phyloP scores from a whole-genome alignment of 2,113 vertebrate species.

The Mystacornis crossleyi region DNA sequence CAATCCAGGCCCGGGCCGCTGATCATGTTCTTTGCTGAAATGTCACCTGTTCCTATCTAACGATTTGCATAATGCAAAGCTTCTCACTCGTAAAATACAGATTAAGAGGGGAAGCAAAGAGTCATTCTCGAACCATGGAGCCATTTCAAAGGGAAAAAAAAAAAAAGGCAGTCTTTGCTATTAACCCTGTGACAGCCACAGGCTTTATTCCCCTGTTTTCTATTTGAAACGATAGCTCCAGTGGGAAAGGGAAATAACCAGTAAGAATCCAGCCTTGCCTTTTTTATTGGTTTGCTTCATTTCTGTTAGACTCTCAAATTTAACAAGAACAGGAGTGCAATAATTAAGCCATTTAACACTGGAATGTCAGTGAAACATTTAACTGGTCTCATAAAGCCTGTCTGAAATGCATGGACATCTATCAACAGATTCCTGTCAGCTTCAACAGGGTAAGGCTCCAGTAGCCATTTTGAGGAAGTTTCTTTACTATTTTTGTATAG shows the following conservation, averaged over 20 bases:
- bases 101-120: slow-evolving; percentile 96
- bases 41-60: slow-evolving; percentile 99
- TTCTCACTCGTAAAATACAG: slow-evolving; percentile 99
- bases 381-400: not conserved
- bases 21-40: slow-evolving; percentile 96
- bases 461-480: not conserved
- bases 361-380: not conserved
- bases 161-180: slow-evolving; percentile 68
- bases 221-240: not conserved
- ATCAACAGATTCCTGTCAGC: not conserved
- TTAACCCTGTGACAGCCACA: slow-evolving; percentile 83
- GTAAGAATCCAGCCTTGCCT: not conserved
- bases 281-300: not conserved
- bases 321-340: not conserved
- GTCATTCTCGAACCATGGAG: slow-evolving; percentile 94
- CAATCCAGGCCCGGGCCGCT: slow-evolving; percentile 83
- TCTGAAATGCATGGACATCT: not conserved
- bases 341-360: not conserved
- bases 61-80: slow-evolving; percentile 99
- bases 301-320: not conserved
- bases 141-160: slow-evolving; percentile 83
- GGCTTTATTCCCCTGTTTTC: not conserved
- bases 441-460: not conserved
- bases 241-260: not conserved
- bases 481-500: not conserved